phyloP scores from a whole-genome alignment of 1,140 invertebrate genomes.

The Aphis craccivora region DNA sequence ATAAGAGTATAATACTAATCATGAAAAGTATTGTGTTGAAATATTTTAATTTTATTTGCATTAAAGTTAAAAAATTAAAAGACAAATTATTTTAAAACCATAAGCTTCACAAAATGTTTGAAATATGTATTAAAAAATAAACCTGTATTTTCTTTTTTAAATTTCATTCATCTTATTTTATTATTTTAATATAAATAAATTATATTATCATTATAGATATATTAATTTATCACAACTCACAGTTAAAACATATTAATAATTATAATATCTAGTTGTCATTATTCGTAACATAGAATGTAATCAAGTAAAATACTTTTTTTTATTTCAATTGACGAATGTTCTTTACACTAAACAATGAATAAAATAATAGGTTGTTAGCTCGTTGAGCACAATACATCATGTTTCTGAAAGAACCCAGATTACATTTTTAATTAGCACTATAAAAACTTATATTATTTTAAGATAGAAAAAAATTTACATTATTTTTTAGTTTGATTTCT shows the following conservation, averaged over 20 bases:
- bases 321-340: neutral
- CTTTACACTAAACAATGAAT: neutral
- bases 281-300: neutral
- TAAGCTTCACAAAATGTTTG: neutral
- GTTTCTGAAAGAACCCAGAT: neutral
- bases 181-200: slow-evolving; percentile 19
- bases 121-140: neutral
- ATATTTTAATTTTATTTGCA: neutral
- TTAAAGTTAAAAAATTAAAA: neutral
- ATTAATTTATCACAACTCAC: neutral
- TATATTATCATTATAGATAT: neutral
- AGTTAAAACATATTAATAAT: neutral
- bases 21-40: neutral
- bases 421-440: neutral
- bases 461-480: neutral
- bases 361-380: neutral
- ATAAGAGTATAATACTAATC: neutral
- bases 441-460: neutral
- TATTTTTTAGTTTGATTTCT: neutral
- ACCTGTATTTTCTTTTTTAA: neutral
- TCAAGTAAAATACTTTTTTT: neutral
- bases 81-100: neutral
- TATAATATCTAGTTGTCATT: neutral
- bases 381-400: neutral
- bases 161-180: neutral